phyloP scores from a whole-genome alignment of 2,888 invertebrate genomes.

The Bombyx huttoni region DNA sequence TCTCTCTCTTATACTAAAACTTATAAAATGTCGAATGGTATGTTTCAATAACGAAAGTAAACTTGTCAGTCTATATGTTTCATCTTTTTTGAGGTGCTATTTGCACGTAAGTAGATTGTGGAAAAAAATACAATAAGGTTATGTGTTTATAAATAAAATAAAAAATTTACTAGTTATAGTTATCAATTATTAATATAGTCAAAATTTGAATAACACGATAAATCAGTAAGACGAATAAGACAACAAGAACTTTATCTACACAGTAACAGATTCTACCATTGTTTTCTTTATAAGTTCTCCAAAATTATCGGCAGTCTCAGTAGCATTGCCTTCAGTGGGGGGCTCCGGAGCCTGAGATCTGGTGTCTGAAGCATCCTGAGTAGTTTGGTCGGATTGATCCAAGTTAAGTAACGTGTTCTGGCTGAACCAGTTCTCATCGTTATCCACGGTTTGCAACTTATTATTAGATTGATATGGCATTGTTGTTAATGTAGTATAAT shows the following conservation, averaged over 20 bases:
- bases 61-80: too few relatives aligned
- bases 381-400: slow-evolving; percentile 47
- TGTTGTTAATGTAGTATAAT: slow-evolving; percentile 78
- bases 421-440: slow-evolving; percentile 66
- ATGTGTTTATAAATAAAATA: neutral
- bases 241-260: slow-evolving; percentile 73
- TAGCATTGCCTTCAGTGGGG: slow-evolving; percentile 25
- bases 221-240: slow-evolving; percentile 48
- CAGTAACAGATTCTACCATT: slow-evolving; percentile 91
- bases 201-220: slow-evolving; percentile 59
- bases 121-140: too few relatives aligned
- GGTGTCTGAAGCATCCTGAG: slow-evolving; percentile 39
- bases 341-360: slow-evolving; percentile 23
- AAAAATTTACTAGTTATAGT: slow-evolving; percentile 5
- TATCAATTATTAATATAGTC: slow-evolving; percentile 49
- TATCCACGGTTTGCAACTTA: slow-evolving; percentile 77
- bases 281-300: slow-evolving; percentile 94
- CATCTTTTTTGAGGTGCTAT: too few relatives aligned
- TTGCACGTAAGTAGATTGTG: too few relatives aligned
- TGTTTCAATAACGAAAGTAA: too few relatives aligned
- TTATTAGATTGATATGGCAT: slow-evolving; percentile 74
- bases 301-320: slow-evolving; percentile 78
- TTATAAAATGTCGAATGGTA: too few relatives aligned
- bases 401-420: slow-evolving; percentile 51
- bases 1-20: too few relatives aligned